phyloP scores from a whole-genome alignment of 2,113 vertebrate species.

The Sula dactylatra region DNA sequence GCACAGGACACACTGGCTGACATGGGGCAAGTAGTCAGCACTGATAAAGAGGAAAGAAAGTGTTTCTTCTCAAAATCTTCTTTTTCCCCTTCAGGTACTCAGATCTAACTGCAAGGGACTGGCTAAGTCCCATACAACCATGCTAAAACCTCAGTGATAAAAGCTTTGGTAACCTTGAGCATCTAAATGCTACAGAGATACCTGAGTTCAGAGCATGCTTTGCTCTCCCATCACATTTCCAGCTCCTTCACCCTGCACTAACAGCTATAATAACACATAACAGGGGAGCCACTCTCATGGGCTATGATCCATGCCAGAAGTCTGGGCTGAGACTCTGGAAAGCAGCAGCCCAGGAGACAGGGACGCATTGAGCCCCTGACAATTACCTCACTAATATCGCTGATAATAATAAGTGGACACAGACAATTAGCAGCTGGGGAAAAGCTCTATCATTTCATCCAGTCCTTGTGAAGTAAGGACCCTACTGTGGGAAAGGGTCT shows the following conservation, averaged over 20 bases:
- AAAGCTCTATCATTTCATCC: not conserved
- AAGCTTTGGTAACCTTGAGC: not conserved
- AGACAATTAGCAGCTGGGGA: not conserved
- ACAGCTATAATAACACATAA: not conserved
- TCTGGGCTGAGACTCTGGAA: not conserved
- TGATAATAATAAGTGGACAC: not conserved
- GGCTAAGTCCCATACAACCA: not conserved
- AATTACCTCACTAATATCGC: not conserved
- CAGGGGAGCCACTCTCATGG: not conserved
- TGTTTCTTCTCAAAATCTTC: not conserved
- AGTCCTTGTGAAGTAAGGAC: not conserved
- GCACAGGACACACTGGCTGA: not conserved
- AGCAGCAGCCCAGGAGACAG: not conserved
- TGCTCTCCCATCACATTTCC: not conserved
- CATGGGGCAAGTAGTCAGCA: not conserved
- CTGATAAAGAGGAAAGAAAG: not conserved
- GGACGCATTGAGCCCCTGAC: accelerated
- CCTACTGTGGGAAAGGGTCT: not conserved
- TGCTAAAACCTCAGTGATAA: not conserved
- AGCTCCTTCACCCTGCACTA: not conserved
- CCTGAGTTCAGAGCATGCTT: accelerated
- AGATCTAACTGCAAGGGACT: not conserved
- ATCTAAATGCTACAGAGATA: not conserved
- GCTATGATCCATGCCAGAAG: not conserved
- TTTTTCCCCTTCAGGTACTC: not conserved